Percentiles rank a stretch among this genome's conserved stretches.
These are phyloP conservation scores for Lerista edwardsae DNA, from an alignment of 2,797 vertebrate genomes.

Conservation along the genomic window DNA sequence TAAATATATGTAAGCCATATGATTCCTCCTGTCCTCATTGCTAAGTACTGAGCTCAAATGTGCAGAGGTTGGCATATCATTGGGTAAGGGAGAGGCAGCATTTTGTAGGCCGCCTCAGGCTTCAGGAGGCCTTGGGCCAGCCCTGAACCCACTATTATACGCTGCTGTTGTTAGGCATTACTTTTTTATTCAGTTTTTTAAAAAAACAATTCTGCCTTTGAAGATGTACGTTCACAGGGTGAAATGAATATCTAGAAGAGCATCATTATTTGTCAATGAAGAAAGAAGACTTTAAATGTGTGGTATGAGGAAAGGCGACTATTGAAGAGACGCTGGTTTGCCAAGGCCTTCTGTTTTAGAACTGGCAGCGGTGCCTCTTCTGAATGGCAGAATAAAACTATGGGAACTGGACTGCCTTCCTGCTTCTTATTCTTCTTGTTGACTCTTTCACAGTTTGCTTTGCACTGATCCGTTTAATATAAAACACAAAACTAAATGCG, in stretches of 20 bases:
- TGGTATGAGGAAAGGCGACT: background rate
- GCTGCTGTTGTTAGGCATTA: background rate
- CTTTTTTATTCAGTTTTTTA: background rate
- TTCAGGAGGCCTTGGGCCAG: too few species aligned
- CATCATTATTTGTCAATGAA: background rate
- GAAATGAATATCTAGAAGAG: background rate
- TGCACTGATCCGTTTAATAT: background rate
- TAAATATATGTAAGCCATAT: background rate
- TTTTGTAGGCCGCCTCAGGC: too few species aligned
- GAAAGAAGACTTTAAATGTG: background rate
- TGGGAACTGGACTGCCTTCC: background rate
- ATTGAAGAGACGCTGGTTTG: background rate
- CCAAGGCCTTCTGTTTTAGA: background rate
- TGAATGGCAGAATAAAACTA: background rate
- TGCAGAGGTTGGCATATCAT: too few species aligned
- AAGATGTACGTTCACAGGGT: background rate
- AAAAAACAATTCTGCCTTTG: background rate
- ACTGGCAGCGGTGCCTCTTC: background rate
- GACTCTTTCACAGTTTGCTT: background rate
- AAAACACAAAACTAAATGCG: background rate
- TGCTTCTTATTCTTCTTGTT: conserved; percentile 2
- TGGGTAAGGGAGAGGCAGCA: too few species aligned
- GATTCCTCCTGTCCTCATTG: background rate
- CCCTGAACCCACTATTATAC: background rate
- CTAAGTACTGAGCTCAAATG: too few species aligned